Evolutionary conservation across 1,140 invertebrate genomes (phyloP).

Genomic region (Drosophila virilis): DNA sequence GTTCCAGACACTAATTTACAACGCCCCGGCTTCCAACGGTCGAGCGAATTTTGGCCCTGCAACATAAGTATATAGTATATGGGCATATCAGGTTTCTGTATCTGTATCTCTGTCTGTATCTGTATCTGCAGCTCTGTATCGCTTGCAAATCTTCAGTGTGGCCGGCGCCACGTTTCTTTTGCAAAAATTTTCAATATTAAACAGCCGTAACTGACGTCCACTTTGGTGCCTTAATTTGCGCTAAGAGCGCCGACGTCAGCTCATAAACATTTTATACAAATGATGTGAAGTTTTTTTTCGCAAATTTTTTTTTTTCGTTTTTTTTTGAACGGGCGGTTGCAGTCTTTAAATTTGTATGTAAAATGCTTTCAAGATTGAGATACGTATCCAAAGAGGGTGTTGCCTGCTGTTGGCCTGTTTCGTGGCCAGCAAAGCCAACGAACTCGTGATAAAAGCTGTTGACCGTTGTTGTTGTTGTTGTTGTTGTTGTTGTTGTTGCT

Average conservation of each 20-base stretch:
- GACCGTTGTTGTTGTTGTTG: slow-evolving; percentile 43
- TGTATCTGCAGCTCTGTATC: slow-evolving; percentile 33
- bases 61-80: neutral
- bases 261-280: slow-evolving; percentile 35
- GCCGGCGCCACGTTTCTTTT: slow-evolving; percentile 56
- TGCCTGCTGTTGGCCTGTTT: slow-evolving; percentile 48
- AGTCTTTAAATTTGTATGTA: slow-evolving; percentile 52
- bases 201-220: slow-evolving; percentile 61
- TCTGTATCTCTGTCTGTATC: slow-evolving; percentile 33
- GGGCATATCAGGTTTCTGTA: slow-evolving; percentile 16
- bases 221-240: slow-evolving; percentile 67
- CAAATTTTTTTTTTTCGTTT: slow-evolving; percentile 16
- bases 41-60: slow-evolving; percentile 52
- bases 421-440: slow-evolving; percentile 62
- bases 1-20: slow-evolving; percentile 50
- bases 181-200: slow-evolving; percentile 70
- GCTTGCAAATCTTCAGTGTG: slow-evolving; percentile 47
- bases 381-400: slow-evolving; percentile 39
- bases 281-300: slow-evolving; percentile 31
- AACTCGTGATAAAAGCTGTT: slow-evolving; percentile 64
- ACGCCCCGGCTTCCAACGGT: slow-evolving; percentile 51
- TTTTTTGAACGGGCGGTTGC: slow-evolving; percentile 10
- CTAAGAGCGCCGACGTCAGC: slow-evolving; percentile 39
- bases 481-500: slow-evolving; percentile 31
- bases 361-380: slow-evolving; percentile 54